These are phyloP conservation scores for Natrix natrix DNA, from an alignment of 2,797 vertebrate species.

Conservation along the genomic window DNA sequence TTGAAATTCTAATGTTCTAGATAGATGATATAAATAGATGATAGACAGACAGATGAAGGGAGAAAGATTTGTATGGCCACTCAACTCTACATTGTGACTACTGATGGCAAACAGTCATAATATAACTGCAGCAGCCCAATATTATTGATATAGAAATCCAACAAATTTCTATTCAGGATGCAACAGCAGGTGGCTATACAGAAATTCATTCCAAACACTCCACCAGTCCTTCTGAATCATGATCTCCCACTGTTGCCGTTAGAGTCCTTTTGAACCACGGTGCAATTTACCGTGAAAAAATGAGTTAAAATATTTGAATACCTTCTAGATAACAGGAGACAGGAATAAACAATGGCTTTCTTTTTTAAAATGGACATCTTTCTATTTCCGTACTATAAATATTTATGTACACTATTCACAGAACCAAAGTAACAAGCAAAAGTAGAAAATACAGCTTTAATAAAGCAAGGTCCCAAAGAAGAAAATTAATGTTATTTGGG, in stretches of 20 bases:
- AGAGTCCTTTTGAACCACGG: not conserved
- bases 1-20: not conserved
- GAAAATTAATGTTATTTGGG: not conserved
- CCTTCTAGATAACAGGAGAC: not conserved
- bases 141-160: not conserved
- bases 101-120: not conserved
- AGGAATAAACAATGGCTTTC: not conserved
- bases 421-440: not conserved
- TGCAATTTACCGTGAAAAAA: not conserved
- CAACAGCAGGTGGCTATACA: not conserved
- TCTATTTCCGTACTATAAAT: not conserved
- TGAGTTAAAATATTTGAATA: not conserved
- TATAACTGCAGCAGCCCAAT: not conserved
- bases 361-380: not conserved
- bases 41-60: not conserved
- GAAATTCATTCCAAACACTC: not conserved
- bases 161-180: not conserved
- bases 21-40: too few relatives aligned
- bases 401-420: not conserved
- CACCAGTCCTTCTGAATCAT: not conserved
- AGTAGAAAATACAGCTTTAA: not conserved
- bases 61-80: not conserved
- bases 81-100: not conserved
- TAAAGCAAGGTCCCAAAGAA: not conserved
- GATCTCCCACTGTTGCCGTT: not conserved